Percentiles rank a stretch among this genome's conserved stretches.
Evolutionary conservation across 2,888 invertebrate genomes (phyloP).

Genomic region (Caenorhabditis sp.): DNA sequence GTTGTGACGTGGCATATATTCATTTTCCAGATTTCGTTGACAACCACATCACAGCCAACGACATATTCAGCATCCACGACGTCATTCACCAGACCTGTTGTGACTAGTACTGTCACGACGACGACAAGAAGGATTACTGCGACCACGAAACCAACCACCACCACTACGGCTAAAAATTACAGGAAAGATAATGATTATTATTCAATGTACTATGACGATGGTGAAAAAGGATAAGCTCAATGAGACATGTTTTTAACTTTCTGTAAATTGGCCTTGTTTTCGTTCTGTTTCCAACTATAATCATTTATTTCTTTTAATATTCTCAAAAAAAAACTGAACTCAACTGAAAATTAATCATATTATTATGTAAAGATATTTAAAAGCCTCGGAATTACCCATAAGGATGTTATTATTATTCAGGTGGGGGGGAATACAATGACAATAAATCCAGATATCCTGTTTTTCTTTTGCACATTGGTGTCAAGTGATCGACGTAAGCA

Average conservation of each 20-base stretch:
- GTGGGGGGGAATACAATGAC: constrained; percentile 33
- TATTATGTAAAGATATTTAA: constrained; percentile 37
- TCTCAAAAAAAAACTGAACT: not conserved
- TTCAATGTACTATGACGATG: constrained; percentile 77
- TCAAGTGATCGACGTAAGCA: constrained; percentile 19
- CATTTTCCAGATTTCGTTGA: constrained; percentile 12
- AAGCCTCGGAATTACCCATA: constrained; percentile 31
- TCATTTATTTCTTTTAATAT: not conserved
- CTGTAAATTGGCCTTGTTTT: not conserved
- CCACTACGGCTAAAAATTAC: constrained; percentile 69
- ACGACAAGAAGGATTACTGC: constrained; percentile 47
- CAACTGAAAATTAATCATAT: constrained; percentile 10
- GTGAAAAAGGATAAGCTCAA: constrained; percentile 16
- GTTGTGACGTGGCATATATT: not conserved
- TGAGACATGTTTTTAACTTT: not conserved
- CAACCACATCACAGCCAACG: constrained; percentile 33
- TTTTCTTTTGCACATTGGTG: constrained; percentile 40
- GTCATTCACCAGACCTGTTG: constrained; percentile 44
- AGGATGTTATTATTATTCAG: constrained; percentile 15
- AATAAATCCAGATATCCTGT: constrained; percentile 44
- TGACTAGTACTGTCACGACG: constrained; percentile 33
- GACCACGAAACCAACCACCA: constrained; percentile 43
- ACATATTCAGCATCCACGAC: constrained; percentile 31
- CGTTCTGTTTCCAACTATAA: constrained; percentile 5
- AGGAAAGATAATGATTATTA: constrained; percentile 77